Base-by-base conservation (phyloP, 2,113 vertebrate species). In the Embiotoca jacksoni region DNA sequence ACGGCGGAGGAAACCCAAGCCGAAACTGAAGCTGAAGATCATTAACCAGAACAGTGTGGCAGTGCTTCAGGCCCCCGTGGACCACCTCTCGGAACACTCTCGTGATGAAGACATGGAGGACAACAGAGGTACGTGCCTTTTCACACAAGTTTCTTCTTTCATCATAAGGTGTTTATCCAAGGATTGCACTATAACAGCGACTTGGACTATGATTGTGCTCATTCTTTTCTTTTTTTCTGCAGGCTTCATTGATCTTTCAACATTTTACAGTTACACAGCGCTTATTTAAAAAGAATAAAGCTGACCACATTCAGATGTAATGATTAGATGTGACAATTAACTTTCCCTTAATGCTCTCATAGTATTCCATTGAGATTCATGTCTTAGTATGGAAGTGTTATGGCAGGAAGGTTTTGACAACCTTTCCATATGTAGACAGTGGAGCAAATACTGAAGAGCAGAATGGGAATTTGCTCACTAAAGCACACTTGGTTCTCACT, bases 11-110 rank as follows among this genome's bases (percentile, higher is more conserved):
- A 96, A 98, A 78, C 94, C 96, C 57, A 99, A 99, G 88, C 98
- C 98, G 65, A 99, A 99, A 92, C 94, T 99, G 81, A 99, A 99
- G 83, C 92, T 99, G 90, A 99, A 98, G 94, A 99, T 99, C 88
- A 99, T 99, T 83, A 99, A 99, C 92, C 98, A 98, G 93, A 99
- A 98, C 92, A 99, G 98, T 39, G 98, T 99, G 88, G 96, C 98
- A n/a, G 98, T 99, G 74, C 96, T 99, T 82, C 98, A 98, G 92
- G 96, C 96, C 31, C 96, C 96, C 15, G 92, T 96, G 54, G 97
- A 99, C 78, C 94, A 93, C 37, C 96, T 96, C n/a, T 96, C 95
- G 36, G 98, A 99, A 54, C 95, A 95, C 73, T 97, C 96, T 64
- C 94, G 98, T 79, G 97, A 98, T 44, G 96, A 96, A 53, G 97